These are phyloP conservation scores for Melolontha melolontha DNA, from an alignment of 2,888 invertebrate species.

Conservation along the genomic window DNA sequence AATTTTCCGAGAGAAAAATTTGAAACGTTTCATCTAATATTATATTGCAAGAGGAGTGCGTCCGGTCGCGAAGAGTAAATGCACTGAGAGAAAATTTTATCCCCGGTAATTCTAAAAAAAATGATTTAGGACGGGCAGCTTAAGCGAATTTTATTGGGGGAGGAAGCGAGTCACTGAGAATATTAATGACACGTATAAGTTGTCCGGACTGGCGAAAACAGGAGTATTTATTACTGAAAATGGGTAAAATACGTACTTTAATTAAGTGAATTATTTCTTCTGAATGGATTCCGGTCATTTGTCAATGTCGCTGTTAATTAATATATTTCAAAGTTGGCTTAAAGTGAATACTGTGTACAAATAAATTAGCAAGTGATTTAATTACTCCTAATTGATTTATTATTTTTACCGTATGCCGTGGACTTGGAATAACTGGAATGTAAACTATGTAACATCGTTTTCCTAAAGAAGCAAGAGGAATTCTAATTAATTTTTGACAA, in stretches of 20 bases:
- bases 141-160: conserved; percentile 48
- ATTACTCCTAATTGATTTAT: conserved; percentile 36
- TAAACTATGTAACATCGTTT: not conserved
- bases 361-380: conserved; percentile 37
- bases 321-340: conserved; percentile 40
- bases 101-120: conserved; percentile 43
- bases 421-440: not conserved
- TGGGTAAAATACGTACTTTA: conserved; percentile 50
- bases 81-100: conserved; percentile 38
- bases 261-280: conserved; percentile 47
- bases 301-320: conserved; percentile 43
- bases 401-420: conserved; percentile 9
- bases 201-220: conserved; percentile 46
- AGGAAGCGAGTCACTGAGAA: conserved; percentile 45
- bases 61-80: conserved; percentile 25
- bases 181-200: conserved; percentile 50
- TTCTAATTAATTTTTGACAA: no score
- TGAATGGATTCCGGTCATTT: conserved; percentile 38
- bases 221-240: conserved; percentile 50
- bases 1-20: conserved; percentile 20
- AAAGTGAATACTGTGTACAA: conserved; percentile 33
- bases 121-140: conserved; percentile 23
- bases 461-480: no score
- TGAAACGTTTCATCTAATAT: conserved; percentile 28
- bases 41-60: conserved; percentile 12